These are phyloP conservation scores for Prorops nasuta DNA, from an alignment of 1,140 invertebrate species.

Conservation along the genomic window DNA sequence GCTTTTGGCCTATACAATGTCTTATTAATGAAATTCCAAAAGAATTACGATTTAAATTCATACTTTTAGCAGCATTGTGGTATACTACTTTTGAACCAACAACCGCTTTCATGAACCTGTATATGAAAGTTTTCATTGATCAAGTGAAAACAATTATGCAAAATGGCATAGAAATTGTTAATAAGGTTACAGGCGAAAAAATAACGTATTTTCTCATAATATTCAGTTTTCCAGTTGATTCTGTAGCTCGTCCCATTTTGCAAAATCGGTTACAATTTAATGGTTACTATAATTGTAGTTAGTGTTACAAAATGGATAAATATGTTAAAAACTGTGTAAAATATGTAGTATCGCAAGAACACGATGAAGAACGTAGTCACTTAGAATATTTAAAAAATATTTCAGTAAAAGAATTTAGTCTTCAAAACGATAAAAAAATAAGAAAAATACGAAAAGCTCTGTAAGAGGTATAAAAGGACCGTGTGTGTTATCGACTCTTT, in stretches of 20 bases:
- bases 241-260: too few species aligned
- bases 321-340: not conserved
- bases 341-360: not conserved
- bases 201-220: conserved; percentile 9
- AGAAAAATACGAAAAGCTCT: too few species aligned
- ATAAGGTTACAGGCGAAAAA: conserved; percentile 1
- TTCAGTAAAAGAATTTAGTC: not conserved
- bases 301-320: not conserved
- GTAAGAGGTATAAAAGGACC: conserved; percentile 4
- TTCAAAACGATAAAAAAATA: not conserved
- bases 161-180: conserved; percentile 11
- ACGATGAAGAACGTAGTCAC: conserved; percentile 5
- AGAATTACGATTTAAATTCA: conserved; percentile 17
- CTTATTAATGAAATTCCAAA: conserved; percentile 21
- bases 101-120: conserved; percentile 17
- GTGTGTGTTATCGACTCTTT: conserved; percentile 4
- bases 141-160: conserved; percentile 11
- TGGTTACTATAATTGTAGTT: too few species aligned
- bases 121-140: conserved; percentile 15
- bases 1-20: conserved; percentile 21
- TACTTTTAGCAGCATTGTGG: conserved; percentile 20
- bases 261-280: conserved; percentile 15
- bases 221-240: conserved; percentile 15
- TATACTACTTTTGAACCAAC: conserved; percentile 15
- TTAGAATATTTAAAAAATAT: conserved; percentile 6